Conservation (phyloP, 2,113 vertebrate genomes). For the Uria lomvia region DNA sequence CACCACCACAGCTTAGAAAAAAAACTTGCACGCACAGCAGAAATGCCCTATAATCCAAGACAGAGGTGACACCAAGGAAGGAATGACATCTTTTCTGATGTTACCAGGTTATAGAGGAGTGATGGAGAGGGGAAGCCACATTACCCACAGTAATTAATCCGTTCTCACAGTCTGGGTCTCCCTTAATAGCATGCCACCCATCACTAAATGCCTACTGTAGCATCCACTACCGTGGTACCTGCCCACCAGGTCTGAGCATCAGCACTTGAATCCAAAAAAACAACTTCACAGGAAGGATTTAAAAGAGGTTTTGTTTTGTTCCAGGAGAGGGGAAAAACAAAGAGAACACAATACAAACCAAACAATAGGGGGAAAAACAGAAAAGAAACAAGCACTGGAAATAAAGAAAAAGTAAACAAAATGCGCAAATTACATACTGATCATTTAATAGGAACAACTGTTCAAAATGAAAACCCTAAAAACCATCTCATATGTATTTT, state of each 20-base stretch:
- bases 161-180: not conserved
- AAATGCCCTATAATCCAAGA: not conserved
- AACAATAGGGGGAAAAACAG: not conserved
- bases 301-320: not conserved
- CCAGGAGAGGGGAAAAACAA: not conserved
- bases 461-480: not conserved
- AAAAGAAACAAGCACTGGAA: not conserved
- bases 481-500: not conserved
- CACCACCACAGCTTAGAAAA: not conserved
- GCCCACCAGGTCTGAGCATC: not conserved
- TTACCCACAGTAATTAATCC: not conserved
- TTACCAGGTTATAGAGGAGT: not conserved
- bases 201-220: not conserved
- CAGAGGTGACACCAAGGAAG: not conserved
- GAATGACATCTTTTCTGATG: not conserved
- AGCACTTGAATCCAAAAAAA: not conserved
- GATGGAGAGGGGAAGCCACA: not conserved
- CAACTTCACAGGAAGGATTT: not conserved
- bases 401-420: not conserved
- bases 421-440: not conserved
- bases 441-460: not conserved
- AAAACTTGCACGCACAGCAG: not conserved
- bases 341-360: not conserved
- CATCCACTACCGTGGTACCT: fast-evolving
- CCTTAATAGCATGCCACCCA: not conserved